Base-by-base conservation (phyloP, 2,888 invertebrate species). In the Thera obeliscata region DNA sequence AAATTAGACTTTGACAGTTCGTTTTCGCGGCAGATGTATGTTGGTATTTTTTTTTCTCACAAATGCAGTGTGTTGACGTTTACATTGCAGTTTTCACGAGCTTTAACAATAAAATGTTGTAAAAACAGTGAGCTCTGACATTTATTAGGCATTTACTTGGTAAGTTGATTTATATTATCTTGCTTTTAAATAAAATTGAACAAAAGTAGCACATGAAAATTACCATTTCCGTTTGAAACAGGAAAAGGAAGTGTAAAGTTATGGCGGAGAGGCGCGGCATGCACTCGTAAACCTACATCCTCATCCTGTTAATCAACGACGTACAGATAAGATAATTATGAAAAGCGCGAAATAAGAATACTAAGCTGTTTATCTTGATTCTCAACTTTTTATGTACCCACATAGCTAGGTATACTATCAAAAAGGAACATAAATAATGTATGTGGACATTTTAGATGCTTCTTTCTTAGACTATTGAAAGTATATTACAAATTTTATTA, bases 241-340 rank as follows among this genome's bases (percentile, higher is more conserved):
- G 95, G 95, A 95, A 95, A 94, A 95, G 95, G 95, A 95, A 95
- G 94, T 92, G 87, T 86, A 72, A 43, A 81, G 72, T 82, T 87
- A 94, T 94, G 93, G 94, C 91, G 90, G 90, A 86, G 84, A 12
- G 50, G 81, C 81, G 84, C 84, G 80, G 77, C 38, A 41, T 73
- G 75, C 68, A 72, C 74, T 68, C 69, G 57, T 70, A 52, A 9
- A 41, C n/a, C 49, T 78, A 87, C 84, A 87, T 88, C 88, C 88
- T 83, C 81, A 90, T 89, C 90, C 90, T 90, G 88, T 89, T 82
- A 8, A 75, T 75, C 79, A 2, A 9, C 9, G 33, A 33, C 22
- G 22, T 8, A 77, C 69, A 69, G n/a, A n/a, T n/a, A n/a, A 78
- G 79, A 76, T 76, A 80, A 78, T 78, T 66, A 66, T 65, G 67